These are phyloP conservation scores for Drosophila rellima DNA, from an alignment of 2,888 invertebrate species.

Conservation along the genomic window DNA sequence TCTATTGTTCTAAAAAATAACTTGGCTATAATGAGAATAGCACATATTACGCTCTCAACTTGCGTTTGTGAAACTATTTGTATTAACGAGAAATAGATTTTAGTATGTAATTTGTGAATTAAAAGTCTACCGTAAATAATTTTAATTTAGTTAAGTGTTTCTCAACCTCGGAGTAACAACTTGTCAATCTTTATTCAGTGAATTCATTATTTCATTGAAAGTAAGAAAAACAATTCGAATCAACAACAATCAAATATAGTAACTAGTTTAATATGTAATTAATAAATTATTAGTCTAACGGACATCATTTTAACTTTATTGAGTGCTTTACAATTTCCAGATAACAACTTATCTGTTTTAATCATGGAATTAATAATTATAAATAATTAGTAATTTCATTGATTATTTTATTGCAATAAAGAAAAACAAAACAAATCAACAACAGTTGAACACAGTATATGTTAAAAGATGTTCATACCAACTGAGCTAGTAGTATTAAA, in stretches of 20 bases:
- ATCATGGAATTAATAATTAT: not conserved
- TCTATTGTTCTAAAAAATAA: not conserved
- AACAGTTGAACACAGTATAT: not conserved
- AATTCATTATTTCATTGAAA: not conserved
- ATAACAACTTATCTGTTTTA: not conserved
- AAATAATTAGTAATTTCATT: conserved; percentile 5
- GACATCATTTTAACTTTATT: not conserved
- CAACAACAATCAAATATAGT: not conserved
- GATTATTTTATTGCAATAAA: not conserved
- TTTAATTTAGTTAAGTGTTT: not conserved
- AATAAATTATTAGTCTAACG: not conserved
- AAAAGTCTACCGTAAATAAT: not conserved
- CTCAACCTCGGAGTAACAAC: not conserved
- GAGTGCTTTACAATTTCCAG: not conserved
- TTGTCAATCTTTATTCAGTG: not conserved
- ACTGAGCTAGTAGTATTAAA: not conserved
- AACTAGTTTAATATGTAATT: not conserved
- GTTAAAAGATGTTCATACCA: not conserved
- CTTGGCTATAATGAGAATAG: not conserved
- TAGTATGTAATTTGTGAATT: not conserved
- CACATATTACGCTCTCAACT: not conserved
- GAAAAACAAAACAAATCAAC: not conserved
- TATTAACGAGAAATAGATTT: not conserved
- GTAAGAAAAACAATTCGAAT: not conserved
- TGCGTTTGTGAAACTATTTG: not conserved